phyloP scores from a whole-genome alignment of 2,888 invertebrate species.

The Reticulitermes lucifugus region DNA sequence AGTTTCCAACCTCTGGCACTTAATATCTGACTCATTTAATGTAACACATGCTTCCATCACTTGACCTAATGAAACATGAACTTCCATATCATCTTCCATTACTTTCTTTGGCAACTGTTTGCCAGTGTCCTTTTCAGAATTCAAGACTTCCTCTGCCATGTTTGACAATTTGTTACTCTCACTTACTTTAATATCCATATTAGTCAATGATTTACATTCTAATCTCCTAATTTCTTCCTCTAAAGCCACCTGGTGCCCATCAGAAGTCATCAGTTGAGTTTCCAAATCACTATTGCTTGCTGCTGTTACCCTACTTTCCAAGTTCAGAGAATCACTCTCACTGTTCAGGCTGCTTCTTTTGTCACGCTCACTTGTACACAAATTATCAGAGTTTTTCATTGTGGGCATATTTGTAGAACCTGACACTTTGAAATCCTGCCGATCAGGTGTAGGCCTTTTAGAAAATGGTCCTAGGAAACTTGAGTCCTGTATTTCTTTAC shows the following conservation, averaged over 20 bases:
- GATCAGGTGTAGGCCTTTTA: conserved; percentile 28
- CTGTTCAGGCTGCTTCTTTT: background rate
- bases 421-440: background rate
- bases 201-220: background rate
- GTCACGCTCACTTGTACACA: background rate
- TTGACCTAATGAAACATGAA: background rate
- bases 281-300: background rate
- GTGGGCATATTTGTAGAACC: background rate
- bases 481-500: background rate
- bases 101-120: background rate
- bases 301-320: background rate
- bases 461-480: background rate
- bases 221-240: background rate
- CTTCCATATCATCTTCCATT: background rate
- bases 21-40: background rate
- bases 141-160: background rate
- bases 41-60: background rate
- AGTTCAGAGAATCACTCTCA: background rate
- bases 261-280: background rate
- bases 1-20: background rate
- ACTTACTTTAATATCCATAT: background rate
- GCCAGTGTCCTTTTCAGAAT: background rate
- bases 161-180: background rate
- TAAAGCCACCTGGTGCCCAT: background rate
- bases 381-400: background rate